Evolutionary conservation across 2,113 vertebrate species (phyloP).

Genomic region (Calidris pugnax): DNA sequence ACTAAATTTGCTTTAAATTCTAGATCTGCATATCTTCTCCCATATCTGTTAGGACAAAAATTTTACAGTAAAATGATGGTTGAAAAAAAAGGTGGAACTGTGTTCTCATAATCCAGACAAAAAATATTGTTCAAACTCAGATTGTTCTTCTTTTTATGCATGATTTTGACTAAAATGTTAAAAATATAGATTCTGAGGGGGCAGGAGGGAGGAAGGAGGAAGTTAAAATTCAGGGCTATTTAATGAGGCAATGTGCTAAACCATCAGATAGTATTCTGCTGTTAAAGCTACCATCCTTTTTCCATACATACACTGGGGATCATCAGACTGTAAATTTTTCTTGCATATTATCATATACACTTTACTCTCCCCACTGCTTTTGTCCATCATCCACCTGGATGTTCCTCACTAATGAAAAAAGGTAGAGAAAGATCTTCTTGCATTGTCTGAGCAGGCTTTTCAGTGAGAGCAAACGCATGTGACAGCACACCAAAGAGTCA

Average conservation of each 20-base stretch:
- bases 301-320: not conserved
- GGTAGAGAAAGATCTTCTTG: not conserved
- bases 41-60: not conserved
- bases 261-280: not conserved
- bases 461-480: not conserved
- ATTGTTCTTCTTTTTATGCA: not conserved
- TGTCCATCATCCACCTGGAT: not conserved
- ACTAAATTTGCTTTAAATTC: not conserved
- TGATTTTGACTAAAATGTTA: not conserved
- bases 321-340: not conserved
- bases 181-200: not conserved
- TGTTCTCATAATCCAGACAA: not conserved
- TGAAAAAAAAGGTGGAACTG: not conserved
- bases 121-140: not conserved
- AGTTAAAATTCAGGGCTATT: not conserved
- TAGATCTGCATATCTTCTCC: not conserved
- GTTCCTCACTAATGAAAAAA: not conserved
- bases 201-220: rapidly evolving
- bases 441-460: not conserved
- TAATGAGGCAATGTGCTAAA: not conserved
- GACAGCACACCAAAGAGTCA: not conserved
- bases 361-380: not conserved
- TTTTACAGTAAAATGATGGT: not conserved
- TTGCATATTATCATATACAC: not conserved
- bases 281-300: not conserved